Base-by-base conservation (phyloP, 2,888 invertebrate species). In the Byasa hedistus region DNA sequence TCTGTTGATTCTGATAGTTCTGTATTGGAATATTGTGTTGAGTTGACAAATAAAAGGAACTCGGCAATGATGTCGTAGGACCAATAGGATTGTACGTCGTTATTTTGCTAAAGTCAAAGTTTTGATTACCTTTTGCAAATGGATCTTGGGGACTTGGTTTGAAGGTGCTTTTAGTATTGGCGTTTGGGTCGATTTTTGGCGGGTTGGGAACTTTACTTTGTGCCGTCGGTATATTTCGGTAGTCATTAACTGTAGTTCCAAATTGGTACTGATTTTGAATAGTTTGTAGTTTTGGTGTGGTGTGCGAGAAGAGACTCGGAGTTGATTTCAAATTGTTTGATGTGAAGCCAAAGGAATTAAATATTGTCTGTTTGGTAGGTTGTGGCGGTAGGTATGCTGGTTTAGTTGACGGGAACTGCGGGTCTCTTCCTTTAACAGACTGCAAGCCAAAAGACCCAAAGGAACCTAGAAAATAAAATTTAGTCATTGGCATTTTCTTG, bases 391-490 rank as follows among this genome's bases (percentile, higher is more conserved):
- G 76, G 78, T 80, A 93, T 60, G 84, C 89, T 19, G 83, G 88
- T 79, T 89, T 89, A 58, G 89, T 84, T 23, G 82, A 75, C 61
- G 83, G 83, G 76, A 80, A 87, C 54, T 82, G 77, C 71, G 92
- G 91, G 72, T 93, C 88, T 73, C 92, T 84, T 69, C 90, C 90
- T 79, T 93, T 93, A 17, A 92, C 83, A 32, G 92, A 86, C 59
- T 93, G 92, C 67, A 94, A 85, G n/a, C 93, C 93, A 71, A 93
- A 94, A 21, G 92, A 89, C 73, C 92, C 93, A 78, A 94, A 94
- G 65, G 94, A 90, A 70, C 94, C 94, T 84, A 84, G 48, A 85
- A 85, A 23, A 27, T 48, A 58, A 67, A n/a, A 69, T 0, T 19
- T 15, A 15, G 0, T 44, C 17, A 4, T 10, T 44, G 32, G 10